A percentile compares a stretch with the other conserved stretches of the same genome.
Conservation (phyloP, 1,140 invertebrate species). For the Bradysia coprophila region DNA sequence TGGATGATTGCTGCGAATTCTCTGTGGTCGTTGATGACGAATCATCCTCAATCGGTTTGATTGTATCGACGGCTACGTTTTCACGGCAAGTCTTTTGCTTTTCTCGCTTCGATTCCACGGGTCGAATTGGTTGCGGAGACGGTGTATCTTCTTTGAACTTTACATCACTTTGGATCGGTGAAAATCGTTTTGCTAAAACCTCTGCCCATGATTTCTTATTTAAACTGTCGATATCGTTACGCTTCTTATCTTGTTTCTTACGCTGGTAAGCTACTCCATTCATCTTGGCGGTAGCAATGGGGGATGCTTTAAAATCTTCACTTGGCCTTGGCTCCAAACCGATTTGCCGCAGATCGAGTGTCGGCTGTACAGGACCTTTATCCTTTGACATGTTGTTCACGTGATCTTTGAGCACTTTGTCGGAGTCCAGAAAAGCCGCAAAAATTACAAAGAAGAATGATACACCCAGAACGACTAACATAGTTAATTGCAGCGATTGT, state of each 20-base stretch:
- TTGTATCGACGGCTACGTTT: constrained; percentile 4
- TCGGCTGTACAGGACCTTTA: constrained; percentile 29
- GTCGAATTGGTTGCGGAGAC: not conserved
- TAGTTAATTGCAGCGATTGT: constrained; percentile 44
- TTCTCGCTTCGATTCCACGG: not conserved
- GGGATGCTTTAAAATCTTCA: not conserved
- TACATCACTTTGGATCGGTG: not conserved
- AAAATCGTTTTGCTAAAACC: constrained; percentile 2
- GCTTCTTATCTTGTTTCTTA: constrained; percentile 17
- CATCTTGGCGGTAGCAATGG: not conserved
- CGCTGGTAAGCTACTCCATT: not conserved
- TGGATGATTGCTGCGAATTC: constrained; percentile 16
- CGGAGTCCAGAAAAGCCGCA: constrained; percentile 54
- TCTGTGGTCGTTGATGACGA: constrained; percentile 56
- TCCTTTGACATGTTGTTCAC: constrained; percentile 27
- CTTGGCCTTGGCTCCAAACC: constrained; percentile 11
- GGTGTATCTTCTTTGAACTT: constrained; percentile 1
- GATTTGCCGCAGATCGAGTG: constrained; percentile 36
- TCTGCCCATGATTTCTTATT: constrained; percentile 13
- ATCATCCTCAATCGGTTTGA: constrained; percentile 36
- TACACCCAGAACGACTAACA: constrained; percentile 37
- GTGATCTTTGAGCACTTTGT: constrained; percentile 40
- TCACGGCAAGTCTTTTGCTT: not conserved
- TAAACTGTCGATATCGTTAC: constrained; percentile 13
- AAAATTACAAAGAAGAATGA: constrained; percentile 47